Evolutionary conservation across 2,113 vertebrate genomes (phyloP).

Genomic region (Orthonyx spaldingii): DNA sequence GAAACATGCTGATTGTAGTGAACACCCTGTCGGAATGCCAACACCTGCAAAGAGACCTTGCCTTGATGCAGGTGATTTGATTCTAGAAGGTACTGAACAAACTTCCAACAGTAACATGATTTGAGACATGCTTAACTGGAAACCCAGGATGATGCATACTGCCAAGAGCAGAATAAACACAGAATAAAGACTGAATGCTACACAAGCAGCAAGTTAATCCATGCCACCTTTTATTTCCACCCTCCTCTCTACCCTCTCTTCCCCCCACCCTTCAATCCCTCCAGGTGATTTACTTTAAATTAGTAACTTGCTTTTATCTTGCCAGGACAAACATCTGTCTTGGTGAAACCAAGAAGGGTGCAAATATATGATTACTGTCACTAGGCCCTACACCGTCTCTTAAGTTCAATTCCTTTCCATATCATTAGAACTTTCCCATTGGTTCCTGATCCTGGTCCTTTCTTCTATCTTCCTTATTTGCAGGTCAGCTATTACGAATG

Average conservation of each 20-base stretch:
- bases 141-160: background rate
- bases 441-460: background rate
- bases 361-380: background rate
- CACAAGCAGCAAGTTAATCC: background rate
- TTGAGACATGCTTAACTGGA: background rate
- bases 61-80: background rate
- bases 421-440: background rate
- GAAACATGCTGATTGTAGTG: background rate
- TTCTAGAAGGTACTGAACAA: background rate
- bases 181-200: background rate
- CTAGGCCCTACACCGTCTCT: fast-evolving
- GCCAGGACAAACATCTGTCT: background rate
- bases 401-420: background rate
- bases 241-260: no score
- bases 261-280: no score
- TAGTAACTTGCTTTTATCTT: background rate
- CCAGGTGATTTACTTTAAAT: background rate
- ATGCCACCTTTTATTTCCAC: fast-evolving
- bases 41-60: background rate
- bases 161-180: background rate
- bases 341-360: fast-evolving
- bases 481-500: background rate
- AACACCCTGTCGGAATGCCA: background rate
- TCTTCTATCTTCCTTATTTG: fast-evolving
- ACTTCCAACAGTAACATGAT: background rate